These are phyloP conservation scores for Crypturellus tataupa DNA, from an alignment of 2,797 vertebrate genomes.

Conservation along the genomic window DNA sequence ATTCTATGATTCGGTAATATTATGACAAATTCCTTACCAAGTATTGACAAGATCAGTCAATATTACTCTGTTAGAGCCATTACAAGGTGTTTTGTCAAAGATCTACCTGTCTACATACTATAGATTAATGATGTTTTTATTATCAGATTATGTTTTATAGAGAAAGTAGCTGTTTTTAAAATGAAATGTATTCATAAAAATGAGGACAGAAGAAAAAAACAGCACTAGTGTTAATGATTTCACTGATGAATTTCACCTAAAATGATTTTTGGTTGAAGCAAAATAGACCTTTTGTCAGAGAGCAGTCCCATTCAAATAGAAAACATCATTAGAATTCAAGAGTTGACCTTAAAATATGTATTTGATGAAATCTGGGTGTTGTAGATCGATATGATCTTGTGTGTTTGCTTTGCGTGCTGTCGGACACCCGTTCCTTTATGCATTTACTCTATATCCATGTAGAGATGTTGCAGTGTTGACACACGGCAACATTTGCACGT, in stretches of 20 bases:
- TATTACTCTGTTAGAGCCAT: conserved; percentile 79
- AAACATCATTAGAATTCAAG: conserved; percentile 39
- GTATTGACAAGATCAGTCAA: conserved; percentile 80
- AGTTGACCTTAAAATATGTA: conserved; percentile 54
- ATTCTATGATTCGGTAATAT: conserved; percentile 66
- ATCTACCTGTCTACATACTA: conserved; percentile 73
- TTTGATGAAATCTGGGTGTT: conserved; percentile 48
- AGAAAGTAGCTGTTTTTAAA: conserved; percentile 62
- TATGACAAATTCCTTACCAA: conserved; percentile 65
- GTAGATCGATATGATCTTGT: neutral
- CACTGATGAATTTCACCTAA: neutral
- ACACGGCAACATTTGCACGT: neutral
- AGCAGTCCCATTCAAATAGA: neutral
- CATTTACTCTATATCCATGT: neutral
- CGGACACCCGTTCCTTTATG: neutral
- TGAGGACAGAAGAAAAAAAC: neutral
- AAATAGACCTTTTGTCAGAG: conserved; percentile 1
- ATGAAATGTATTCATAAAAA: conserved; percentile 54
- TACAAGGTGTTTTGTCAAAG: conserved; percentile 80
- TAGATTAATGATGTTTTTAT: conserved; percentile 80
- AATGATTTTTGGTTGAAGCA: conserved; percentile 23
- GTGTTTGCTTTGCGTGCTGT: conserved; percentile 29
- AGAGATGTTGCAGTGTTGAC: neutral
- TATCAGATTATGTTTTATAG: conserved; percentile 64
- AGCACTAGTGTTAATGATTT: neutral